Conservation (phyloP, 2,797 vertebrate genomes). For the Neoniphon sammara region DNA sequence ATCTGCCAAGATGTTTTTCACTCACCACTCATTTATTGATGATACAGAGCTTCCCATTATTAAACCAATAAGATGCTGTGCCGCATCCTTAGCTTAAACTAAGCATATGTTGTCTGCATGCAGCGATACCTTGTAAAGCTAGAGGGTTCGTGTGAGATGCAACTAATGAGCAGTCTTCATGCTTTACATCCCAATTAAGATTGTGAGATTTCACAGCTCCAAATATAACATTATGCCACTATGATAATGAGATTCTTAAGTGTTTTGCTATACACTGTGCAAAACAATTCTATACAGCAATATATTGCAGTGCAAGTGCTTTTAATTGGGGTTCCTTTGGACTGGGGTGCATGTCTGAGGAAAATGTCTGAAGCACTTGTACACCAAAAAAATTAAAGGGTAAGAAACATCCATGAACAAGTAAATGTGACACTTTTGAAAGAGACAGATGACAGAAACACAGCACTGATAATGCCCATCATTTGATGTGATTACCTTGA, state of each 20-base stretch:
- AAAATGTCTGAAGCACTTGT: neutral
- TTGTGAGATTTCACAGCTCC: neutral
- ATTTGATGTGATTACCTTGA: slow-evolving; percentile 88
- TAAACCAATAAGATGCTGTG: neutral
- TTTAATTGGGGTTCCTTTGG: neutral
- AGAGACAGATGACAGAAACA: slow-evolving; percentile 1
- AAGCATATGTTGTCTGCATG: neutral
- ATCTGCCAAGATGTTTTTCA: too few relatives aligned
- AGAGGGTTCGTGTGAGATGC: neutral
- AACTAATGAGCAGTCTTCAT: neutral
- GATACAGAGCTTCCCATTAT: neutral
- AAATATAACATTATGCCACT: neutral
- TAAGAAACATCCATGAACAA: neutral
- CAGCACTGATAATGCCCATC: neutral
- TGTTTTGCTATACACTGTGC: neutral
- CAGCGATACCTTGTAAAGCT: neutral
- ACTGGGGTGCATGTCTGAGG: neutral
- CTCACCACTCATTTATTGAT: too few relatives aligned
- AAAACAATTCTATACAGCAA: neutral
- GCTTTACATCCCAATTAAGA: neutral
- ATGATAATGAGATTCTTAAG: neutral
- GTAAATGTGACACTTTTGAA: neutral
- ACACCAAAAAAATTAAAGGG: neutral
- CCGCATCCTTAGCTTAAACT: neutral
- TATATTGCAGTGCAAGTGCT: neutral